These are phyloP conservation scores for Lithophane semibrunnea DNA, from an alignment of 2,888 invertebrate species.

Conservation along the genomic window DNA sequence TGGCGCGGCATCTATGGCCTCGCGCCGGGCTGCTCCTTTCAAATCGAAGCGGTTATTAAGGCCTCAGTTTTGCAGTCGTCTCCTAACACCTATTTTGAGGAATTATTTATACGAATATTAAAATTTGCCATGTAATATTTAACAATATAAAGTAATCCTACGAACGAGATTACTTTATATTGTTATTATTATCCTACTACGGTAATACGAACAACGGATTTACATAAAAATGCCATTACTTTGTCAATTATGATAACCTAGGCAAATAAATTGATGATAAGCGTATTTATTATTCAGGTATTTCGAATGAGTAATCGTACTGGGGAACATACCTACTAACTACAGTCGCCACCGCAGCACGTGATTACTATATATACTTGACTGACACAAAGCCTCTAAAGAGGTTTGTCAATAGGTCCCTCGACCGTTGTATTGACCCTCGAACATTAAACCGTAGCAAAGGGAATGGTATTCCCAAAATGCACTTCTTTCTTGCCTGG, in stretches of 20 bases:
- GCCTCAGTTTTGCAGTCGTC: not conserved
- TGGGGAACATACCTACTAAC: not conserved
- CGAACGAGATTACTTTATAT: slow-evolving; percentile 22
- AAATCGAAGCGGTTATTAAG: not conserved
- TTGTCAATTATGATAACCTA: slow-evolving; percentile 40
- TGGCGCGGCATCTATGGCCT: not conserved
- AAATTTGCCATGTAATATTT: slow-evolving; percentile 19
- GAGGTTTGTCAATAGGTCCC: not conserved
- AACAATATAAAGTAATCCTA: slow-evolving; percentile 35
- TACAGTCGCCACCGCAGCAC: not conserved
- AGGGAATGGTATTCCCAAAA: not conserved
- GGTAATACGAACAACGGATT: slow-evolving; percentile 31
- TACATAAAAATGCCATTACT: slow-evolving; percentile 51
- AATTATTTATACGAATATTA: slow-evolving; percentile 1
- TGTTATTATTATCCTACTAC: too few species aligned
- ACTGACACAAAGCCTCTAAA: not conserved
- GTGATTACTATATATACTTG: slow-evolving; percentile 1
- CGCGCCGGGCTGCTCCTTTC: not conserved
- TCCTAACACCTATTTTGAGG: not conserved
- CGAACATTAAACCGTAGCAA: not conserved
- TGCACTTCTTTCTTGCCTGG: not conserved
- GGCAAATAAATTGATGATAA: slow-evolving; percentile 19
- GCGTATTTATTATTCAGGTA: slow-evolving; percentile 33
- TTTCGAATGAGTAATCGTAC: slow-evolving; percentile 30
- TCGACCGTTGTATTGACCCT: too few species aligned